Evolutionary conservation across 2,888 invertebrate genomes (phyloP), one percentile per base, ranked within the genome.

Genomic region (Drosophila falleni): DNA sequence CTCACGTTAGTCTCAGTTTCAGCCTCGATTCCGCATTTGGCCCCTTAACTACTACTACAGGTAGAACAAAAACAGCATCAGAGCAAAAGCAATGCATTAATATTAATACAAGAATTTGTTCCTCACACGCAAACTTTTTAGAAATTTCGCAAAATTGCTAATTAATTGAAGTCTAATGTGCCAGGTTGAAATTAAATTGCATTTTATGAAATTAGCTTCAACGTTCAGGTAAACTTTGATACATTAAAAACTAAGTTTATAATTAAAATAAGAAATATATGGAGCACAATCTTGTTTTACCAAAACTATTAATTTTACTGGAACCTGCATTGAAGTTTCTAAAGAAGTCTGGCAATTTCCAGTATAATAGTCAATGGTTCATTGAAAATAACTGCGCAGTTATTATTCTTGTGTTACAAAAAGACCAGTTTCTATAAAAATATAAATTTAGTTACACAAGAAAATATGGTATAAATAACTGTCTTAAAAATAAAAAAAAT

Each of bases 1-100:
- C 67, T 70, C 75, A 85, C 71, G 75, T 85, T 74, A 69, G 71
- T 64, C 70, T 58, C 64, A 55, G 59, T 10, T 33, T 35, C 44
- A 44, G 55, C n/a, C 39, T 39, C 50, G 9, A 42, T 19, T 37
- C 56, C 42, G 44, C 60, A 39, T 37, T 55, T 37, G 15, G 11
- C 50, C 29, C 5, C 11, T 44, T 35, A n/a, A n/a, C 15, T 15
- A 33, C 50, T 13, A n/a, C 15, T 15, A 33, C 50, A 65, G 58
- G 50, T 54, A 41, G 65, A 62, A 76, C 51, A 58, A 76, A 62
- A 64, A 86, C 82, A 65, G 55, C 61, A 68, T 16, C 55, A 33
- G 42, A 44, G 44, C 63, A 11, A 35, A 53, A 56, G 16, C 41
- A 33, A 56, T 42, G 46, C 74, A 75, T 68, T 74, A 64, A 68